phyloP scores from a whole-genome alignment of 1,140 invertebrate species.

The Caenorhabditis elegans region DNA sequence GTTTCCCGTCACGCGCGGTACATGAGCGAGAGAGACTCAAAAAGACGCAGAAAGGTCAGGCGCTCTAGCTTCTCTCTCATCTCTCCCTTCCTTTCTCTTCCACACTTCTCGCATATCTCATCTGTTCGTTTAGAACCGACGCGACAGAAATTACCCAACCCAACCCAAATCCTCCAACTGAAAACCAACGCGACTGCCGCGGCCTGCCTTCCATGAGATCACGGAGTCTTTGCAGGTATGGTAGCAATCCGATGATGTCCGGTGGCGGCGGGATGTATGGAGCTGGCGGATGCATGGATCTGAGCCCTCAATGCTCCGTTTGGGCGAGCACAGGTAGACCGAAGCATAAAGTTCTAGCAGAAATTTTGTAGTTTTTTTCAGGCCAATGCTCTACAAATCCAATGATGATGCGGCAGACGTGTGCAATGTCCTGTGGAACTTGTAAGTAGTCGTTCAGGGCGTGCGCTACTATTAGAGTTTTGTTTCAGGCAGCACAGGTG shows the following conservation, averaged over 20 bases:
- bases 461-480: too few species aligned
- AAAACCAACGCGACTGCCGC: neutral
- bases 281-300: neutral
- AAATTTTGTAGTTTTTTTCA: neutral
- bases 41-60: too few species aligned
- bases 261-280: neutral
- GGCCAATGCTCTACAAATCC: neutral
- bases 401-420: neutral
- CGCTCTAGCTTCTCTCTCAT: neutral
- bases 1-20: neutral
- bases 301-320: neutral
- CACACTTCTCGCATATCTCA: neutral
- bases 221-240: constrained; percentile 20
- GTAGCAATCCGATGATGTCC: neutral
- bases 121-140: too few species aligned
- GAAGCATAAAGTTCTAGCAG: neutral
- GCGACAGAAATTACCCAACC: neutral
- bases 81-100: neutral
- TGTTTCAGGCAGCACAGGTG: too few species aligned
- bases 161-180: neutral
- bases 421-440: neutral
- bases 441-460: neutral
- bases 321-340: neutral
- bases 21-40: too few species aligned
- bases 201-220: constrained; percentile 13